These are phyloP conservation scores for Mormoops blainvillei DNA, from an alignment of 2,113 vertebrate genomes.

Conservation along the genomic window DNA sequence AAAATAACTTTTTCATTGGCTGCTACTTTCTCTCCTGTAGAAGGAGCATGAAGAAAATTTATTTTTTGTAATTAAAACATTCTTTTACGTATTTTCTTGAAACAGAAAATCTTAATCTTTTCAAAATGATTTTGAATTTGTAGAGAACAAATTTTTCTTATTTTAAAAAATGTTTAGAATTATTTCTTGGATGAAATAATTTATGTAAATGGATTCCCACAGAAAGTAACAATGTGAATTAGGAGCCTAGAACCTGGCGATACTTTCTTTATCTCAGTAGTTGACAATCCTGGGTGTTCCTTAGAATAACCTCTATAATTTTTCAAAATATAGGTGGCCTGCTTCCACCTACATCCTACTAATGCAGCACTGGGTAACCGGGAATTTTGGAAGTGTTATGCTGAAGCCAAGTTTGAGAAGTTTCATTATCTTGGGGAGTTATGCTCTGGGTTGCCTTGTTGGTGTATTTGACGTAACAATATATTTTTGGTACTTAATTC, in stretches of 20 bases:
- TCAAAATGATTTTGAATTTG: neutral
- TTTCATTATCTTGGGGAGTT: neutral
- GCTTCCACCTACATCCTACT: neutral
- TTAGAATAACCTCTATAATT: neutral
- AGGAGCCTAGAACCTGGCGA: neutral
- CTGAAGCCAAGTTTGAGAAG: neutral
- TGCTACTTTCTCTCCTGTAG: neutral
- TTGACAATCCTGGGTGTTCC: neutral
- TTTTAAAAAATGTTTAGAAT: constrained; percentile 14
- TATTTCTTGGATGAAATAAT: constrained; percentile 29
- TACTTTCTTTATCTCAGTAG: neutral
- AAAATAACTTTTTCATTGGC: neutral
- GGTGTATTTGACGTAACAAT: neutral
- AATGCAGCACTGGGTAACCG: rapidly evolving
- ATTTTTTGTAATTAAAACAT: constrained; percentile 30
- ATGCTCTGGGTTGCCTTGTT: neutral
- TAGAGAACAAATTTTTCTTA: neutral
- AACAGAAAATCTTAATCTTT: constrained; percentile 15
- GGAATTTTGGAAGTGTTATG: neutral
- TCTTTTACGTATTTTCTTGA: constrained; percentile 8
- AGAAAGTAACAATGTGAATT: neutral
- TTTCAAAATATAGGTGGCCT: neutral
- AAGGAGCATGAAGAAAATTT: neutral
- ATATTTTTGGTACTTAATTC: neutral
- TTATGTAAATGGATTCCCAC: neutral